Evolutionary conservation across 2,113 vertebrate genomes (phyloP), one percentile per base, ranked within the genome.

Genomic region (Cyanoderma ruficeps): DNA sequence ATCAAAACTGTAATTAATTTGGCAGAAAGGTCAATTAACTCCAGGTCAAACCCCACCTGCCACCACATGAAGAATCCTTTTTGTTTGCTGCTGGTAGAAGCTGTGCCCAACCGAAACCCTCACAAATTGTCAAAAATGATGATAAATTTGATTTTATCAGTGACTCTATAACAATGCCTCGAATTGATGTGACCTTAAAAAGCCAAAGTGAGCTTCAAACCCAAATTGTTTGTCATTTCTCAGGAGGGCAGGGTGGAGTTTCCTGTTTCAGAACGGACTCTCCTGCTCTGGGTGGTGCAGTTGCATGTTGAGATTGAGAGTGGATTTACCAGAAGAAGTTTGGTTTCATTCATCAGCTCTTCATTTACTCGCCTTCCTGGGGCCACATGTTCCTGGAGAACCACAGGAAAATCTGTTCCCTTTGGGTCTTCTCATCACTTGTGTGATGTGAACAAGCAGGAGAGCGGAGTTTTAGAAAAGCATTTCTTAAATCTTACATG

Each of bases 161-260:
- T 69, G 25, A 30, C 80, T 90, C 79, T 90, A 81, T 85, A 91
- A 90, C 88, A 95, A 88, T 85, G 75, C 79, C 72, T 94, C 56
- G 13, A 95, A 68, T 88, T 10, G 56, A 9, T 39, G n/a, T 94
- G 82, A 44, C 94, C 96, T 96, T 96, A 96, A 95, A 96, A 96
- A 94, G 94, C n/a, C 60, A 92, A 87, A 95, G 39, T 64, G 76
- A 81, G 89, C 83, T 90, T 93, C 93, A 94, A 92, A 84, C 77
- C 93, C 76, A 96, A 93, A 96, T 93, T 96, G 96, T 96, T 97
- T 97, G 94, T 95, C 86, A 90, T 96, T 90, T 97, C 95, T 97
- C 80, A 57, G 86, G 88, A 95, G 96, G 88, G 83, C 80, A 92
- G 96, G 96, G 96, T 97, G 96, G 96, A 95, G 96, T 96, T 97